Base-by-base conservation (phyloP, 2,888 invertebrate species). In the Acrocyrtus sp. region DNA sequence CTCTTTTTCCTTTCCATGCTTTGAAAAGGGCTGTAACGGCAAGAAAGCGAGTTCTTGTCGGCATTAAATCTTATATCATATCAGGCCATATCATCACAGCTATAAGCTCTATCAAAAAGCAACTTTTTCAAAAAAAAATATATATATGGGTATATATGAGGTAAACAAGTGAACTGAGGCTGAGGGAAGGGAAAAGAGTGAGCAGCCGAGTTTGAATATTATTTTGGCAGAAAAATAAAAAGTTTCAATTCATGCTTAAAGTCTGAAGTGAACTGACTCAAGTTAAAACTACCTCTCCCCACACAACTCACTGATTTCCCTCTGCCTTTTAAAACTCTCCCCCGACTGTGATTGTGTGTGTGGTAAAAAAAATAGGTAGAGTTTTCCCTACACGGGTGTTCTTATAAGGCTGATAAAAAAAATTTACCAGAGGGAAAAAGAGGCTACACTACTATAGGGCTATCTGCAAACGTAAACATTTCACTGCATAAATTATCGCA, bases 221-320 rank as follows among this genome's bases (percentile, higher is more conserved):
- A 72, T 72, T 72, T 72, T 72, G 65, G 58, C 72, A 56, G n/a
- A n/a, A n/a, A n/a, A n/a, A n/a, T n/a, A n/a, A 72, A 72, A 70
- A 72, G 65, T 72, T 72, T 72, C 58, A 72, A 72, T 65, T 65
- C 65, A 72, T 56, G 39, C 50, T 63, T 60, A 63, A 72, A 72
- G 72, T 65, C 65, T 72, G 72, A 39, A 51, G 63, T 43, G 63
- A 72, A 65, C 72, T 72, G 56, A 63, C 50, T 58, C 19, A 27
- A n/a, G n/a, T n/a, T n/a, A 45, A 43, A 65, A 61, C 70, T 65
- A 65, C 63, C 72, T 72, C 72, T 15, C n/a, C n/a, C n/a, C n/a
- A n/a, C n/a, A n/a, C n/a, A 65, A 62, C 29, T 50, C 43, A 15
- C 39, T 54, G 45, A 51, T 53, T 43, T 50, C 26, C 47, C 54